A percentile compares a stretch with the other conserved stretches of the same genome.
These are phyloP conservation scores for Melipona quadrifasciata DNA, from an alignment of 1,140 invertebrate genomes.

Conservation along the genomic window DNA sequence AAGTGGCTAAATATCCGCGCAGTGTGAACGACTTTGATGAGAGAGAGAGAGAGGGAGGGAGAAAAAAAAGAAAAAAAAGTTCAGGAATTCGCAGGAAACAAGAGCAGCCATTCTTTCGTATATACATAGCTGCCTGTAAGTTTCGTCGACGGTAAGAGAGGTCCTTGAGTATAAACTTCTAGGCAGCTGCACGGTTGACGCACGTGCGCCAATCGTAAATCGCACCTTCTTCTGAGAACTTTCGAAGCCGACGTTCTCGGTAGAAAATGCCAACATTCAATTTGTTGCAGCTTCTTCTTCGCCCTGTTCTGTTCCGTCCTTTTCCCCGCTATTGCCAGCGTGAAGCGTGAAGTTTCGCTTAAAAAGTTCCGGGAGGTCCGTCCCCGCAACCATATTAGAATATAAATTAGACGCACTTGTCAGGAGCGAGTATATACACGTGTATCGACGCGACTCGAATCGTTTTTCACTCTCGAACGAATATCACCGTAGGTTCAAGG, in stretches of 20 bases:
- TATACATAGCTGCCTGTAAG: constrained; percentile 31
- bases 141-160: constrained; percentile 39
- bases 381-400: constrained; percentile 2
- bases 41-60: background rate
- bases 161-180: constrained; percentile 50
- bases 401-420: background rate
- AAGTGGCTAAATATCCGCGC: background rate
- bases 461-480: background rate
- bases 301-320: background rate
- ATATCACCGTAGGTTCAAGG: background rate
- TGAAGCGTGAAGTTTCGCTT: constrained; percentile 7
- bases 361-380: constrained; percentile 28
- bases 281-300: constrained; percentile 48
- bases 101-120: constrained; percentile 20
- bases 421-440: background rate
- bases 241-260: constrained; percentile 34
- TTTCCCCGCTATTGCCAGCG: too few species aligned
- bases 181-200: constrained; percentile 49
- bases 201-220: constrained; percentile 68
- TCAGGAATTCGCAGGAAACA: constrained; percentile 39
- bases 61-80: background rate
- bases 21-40: background rate
- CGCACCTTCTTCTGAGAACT: constrained; percentile 54
- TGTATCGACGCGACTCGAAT: background rate
- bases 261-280: constrained; percentile 65